Conservation (phyloP, 2,113 vertebrate species). For the Myiagra hebetior region DNA sequence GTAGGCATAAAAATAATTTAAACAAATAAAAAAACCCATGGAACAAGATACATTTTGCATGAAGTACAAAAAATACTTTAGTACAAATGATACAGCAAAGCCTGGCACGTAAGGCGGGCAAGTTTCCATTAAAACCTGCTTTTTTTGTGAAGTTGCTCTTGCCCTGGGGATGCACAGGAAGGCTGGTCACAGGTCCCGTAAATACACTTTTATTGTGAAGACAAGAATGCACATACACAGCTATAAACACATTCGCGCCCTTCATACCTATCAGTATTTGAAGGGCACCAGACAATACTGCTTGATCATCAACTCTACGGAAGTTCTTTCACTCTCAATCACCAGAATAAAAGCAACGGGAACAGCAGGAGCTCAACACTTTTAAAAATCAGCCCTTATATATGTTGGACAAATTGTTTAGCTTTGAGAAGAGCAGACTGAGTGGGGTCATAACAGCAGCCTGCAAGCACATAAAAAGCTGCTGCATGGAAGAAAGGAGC, state of each 20-base stretch:
- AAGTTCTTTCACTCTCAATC: constrained; percentile 30
- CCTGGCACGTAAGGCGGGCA: background rate
- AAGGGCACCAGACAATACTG: constrained; percentile 14
- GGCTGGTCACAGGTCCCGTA: background rate
- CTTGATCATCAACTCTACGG: constrained; percentile 1
- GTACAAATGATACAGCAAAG: background rate
- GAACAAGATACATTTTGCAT: background rate
- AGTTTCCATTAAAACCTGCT: background rate
- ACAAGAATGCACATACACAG: background rate
- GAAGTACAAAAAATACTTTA: background rate
- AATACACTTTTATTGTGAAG: constrained; percentile 11
- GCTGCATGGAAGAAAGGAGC: constrained; percentile 5
- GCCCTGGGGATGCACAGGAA: background rate
- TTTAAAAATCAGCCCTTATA: constrained; percentile 32
- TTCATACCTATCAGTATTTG: constrained; percentile 11
- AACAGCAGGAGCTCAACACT: constrained; percentile 16
- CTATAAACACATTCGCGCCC: background rate
- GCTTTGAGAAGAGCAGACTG: constrained; percentile 34
- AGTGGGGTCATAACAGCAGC: constrained; percentile 45
- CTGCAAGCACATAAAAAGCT: constrained; percentile 35
- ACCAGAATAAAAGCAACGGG: constrained; percentile 24
- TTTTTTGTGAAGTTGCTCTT: background rate
- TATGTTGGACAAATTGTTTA: constrained; percentile 28
- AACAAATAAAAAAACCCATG: background rate
- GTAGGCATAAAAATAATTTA: background rate